Conservation (phyloP, 2,797 vertebrate species). For the Sarcoramphus papa region DNA sequence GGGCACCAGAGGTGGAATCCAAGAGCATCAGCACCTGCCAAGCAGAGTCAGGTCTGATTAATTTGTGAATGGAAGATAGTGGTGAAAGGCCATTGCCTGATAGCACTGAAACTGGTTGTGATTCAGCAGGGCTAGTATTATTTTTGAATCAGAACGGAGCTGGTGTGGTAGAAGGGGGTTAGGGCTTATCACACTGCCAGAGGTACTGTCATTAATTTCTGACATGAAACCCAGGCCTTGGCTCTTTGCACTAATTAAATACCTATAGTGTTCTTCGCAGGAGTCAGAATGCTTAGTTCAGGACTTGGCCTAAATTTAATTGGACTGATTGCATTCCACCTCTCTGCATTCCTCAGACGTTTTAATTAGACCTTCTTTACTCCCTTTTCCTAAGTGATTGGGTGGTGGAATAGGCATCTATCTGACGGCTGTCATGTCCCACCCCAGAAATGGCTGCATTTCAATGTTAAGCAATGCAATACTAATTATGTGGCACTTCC, state of each 20-base stretch:
- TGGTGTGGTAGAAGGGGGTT: background rate
- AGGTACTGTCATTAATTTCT: background rate
- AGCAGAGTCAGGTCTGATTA: background rate
- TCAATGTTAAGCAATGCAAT: background rate
- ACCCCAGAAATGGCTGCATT: slow-evolving; percentile 4
- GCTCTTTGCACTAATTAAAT: background rate
- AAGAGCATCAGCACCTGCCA: background rate
- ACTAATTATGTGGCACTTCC: slow-evolving; percentile 40
- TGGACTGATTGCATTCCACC: slow-evolving; percentile 31
- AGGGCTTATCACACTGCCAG: background rate
- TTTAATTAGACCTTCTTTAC: slow-evolving; percentile 31
- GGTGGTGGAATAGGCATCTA: background rate
- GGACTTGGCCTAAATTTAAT: slow-evolving; percentile 10
- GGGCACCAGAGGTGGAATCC: background rate
- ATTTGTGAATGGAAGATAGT: background rate
- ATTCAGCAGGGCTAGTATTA: background rate
- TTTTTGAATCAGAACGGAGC: background rate
- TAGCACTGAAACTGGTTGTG: background rate
- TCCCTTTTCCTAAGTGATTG: slow-evolving; percentile 22
- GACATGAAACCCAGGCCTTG: background rate
- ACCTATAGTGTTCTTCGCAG: background rate
- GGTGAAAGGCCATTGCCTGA: background rate
- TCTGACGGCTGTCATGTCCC: background rate
- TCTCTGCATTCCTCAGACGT: slow-evolving; percentile 12
- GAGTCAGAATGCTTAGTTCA: background rate